These are phyloP conservation scores for Benitochromis conjunctus DNA, from an alignment of 2,113 vertebrate genomes.

Conservation along the genomic window DNA sequence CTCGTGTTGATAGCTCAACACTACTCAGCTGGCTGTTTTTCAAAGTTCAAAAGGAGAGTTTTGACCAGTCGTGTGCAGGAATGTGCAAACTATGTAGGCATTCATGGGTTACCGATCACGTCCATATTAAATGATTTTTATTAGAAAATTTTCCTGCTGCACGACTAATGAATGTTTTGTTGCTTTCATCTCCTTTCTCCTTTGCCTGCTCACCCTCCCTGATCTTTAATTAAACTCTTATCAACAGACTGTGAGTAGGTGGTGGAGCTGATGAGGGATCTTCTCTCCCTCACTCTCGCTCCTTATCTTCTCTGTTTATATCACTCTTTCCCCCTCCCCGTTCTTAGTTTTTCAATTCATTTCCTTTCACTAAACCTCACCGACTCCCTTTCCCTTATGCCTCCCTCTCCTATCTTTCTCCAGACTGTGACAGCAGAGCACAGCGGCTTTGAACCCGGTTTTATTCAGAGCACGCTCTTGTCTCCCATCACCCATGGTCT, in stretches of 20 bases:
- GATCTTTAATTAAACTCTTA: slow-evolving; percentile 21
- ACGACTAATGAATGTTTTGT: background rate
- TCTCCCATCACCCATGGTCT: slow-evolving; percentile 46
- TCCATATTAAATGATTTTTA: background rate
- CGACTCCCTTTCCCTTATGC: background rate
- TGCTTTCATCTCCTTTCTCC: background rate
- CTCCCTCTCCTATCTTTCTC: background rate
- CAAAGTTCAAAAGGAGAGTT: background rate
- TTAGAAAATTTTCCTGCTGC: background rate
- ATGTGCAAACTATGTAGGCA: background rate
- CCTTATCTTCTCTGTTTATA: background rate
- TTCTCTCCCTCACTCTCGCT: background rate
- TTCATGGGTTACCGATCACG: background rate
- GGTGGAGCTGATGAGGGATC: background rate
- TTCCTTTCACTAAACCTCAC: background rate
- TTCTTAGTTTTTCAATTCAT: background rate
- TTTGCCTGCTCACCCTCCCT: background rate
- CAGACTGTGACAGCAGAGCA: slow-evolving; percentile 4
- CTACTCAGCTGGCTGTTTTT: background rate
- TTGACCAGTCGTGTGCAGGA: background rate
- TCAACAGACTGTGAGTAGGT: slow-evolving; percentile 10
- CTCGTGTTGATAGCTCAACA: background rate
- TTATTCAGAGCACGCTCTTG: slow-evolving; percentile 52
- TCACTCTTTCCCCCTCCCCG: background rate
- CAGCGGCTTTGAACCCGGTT: background rate